These are phyloP conservation scores for Augiades crinisus DNA, from an alignment of 2,888 invertebrate genomes.

Conservation along the genomic window DNA sequence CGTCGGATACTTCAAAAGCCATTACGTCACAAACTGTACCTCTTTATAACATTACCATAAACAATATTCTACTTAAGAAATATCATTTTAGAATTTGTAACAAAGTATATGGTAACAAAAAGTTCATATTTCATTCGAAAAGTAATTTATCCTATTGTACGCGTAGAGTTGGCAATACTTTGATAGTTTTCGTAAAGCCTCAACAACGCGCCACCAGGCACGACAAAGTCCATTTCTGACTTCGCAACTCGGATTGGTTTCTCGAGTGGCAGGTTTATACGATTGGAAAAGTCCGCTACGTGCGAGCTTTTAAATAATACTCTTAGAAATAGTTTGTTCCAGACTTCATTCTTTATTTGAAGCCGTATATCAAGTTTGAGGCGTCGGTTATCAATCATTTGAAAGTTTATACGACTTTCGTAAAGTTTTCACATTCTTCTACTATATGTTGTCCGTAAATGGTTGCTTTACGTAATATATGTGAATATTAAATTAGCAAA, in stretches of 20 bases:
- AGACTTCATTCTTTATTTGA: background rate
- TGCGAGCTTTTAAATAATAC: background rate
- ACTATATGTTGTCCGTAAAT: background rate
- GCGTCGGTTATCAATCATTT: background rate
- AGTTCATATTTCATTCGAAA: too few species aligned
- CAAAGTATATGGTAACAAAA: too few species aligned
- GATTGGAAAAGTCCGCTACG: slow-evolving; percentile 10
- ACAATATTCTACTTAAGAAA: too few species aligned
- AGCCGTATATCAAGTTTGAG: background rate
- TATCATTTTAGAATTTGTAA: too few species aligned
- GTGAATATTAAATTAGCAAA: background rate
- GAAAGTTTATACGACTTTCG: background rate
- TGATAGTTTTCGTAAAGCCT: background rate
- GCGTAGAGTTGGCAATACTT: background rate
- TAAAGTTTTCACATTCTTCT: background rate
- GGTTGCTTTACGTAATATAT: background rate
- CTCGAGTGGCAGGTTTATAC: slow-evolving; percentile 10
- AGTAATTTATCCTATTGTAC: too few species aligned
- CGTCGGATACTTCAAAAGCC: too few species aligned
- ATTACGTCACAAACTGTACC: too few species aligned
- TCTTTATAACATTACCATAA: too few species aligned
- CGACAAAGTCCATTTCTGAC: background rate
- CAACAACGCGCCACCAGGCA: background rate
- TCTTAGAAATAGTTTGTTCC: background rate
- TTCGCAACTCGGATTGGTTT: slow-evolving; percentile 16